Conservation (phyloP, 2,888 invertebrate genomes). For the Temnothorax rugatulus region DNA sequence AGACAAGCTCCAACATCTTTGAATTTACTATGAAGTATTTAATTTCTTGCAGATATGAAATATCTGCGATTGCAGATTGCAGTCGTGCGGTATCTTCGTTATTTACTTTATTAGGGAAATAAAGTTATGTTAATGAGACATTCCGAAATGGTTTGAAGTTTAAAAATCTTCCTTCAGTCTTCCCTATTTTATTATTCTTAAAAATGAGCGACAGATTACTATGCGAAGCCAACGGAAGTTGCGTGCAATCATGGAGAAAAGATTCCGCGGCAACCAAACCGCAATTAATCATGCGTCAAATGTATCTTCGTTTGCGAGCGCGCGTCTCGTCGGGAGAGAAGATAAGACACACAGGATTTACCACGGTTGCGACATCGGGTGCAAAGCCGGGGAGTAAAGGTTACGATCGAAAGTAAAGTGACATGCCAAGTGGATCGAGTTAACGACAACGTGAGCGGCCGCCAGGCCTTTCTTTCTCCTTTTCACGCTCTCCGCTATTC, state of each 20-base stretch:
- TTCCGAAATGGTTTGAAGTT: not conserved
- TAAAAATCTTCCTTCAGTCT: not conserved
- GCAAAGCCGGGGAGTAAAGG: conserved; percentile 58
- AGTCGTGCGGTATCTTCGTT: not conserved
- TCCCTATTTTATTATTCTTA: not conserved
- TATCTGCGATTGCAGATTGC: not conserved
- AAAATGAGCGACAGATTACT: conserved; percentile 53
- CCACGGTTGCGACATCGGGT: conserved; percentile 29
- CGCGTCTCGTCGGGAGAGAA: not conserved
- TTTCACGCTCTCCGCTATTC: conserved; percentile 19
- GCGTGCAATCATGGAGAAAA: conserved; percentile 32
- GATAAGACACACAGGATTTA: conserved; percentile 41
- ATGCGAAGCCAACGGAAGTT: conserved; percentile 51
- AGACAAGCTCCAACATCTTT: conserved; percentile 2
- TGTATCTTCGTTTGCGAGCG: not conserved
- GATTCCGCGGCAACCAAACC: conserved; percentile 19
- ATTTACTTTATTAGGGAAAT: conserved; percentile 19
- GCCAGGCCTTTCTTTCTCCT: conserved; percentile 41
- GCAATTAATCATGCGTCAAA: conserved; percentile 65
- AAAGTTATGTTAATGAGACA: not conserved
- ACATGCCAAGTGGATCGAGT: conserved; percentile 65
- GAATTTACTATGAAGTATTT: conserved; percentile 2
- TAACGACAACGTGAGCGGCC: conserved; percentile 61
- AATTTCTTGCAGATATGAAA: conserved; percentile 11
- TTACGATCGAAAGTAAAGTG: conserved; percentile 72